Conservation (phyloP, 2,797 vertebrate species). For the Chiropotes sagulatus region DNA sequence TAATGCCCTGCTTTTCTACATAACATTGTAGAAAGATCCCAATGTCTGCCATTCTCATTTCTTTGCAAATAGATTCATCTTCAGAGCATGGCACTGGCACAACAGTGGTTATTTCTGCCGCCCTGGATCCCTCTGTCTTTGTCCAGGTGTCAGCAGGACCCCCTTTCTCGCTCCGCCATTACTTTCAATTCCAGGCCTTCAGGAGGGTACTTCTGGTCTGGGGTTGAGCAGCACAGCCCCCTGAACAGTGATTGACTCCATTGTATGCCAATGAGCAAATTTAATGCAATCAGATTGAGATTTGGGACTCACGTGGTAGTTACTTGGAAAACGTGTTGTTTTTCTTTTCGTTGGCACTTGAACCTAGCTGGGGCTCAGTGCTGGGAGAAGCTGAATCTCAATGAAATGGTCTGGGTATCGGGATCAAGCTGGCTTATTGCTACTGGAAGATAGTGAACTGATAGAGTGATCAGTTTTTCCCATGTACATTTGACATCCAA, state of each 20-base stretch:
- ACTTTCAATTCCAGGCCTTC: background rate
- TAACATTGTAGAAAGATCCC: background rate
- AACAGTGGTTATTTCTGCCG: background rate
- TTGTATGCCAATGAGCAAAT: background rate
- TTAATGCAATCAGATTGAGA: background rate
- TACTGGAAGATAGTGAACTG: background rate
- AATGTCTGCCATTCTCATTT: background rate
- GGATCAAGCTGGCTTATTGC: background rate
- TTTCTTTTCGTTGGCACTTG: background rate
- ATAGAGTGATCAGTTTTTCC: background rate
- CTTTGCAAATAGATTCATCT: no score
- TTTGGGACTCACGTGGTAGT: background rate
- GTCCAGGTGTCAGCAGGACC: background rate
- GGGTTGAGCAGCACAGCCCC: rapidly evolving
- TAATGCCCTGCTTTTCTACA: background rate
- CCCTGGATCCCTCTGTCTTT: no score
- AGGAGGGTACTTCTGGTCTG: background rate
- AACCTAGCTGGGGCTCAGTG: background rate
- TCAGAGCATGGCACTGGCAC: background rate
- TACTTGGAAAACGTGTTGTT: background rate
- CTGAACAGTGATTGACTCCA: background rate
- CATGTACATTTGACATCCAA: background rate
- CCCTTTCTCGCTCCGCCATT: no score
- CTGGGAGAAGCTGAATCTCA: background rate
- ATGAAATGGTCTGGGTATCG: background rate